Evolutionary conservation across 1,140 invertebrate species (phyloP).

Genomic region (Pygmarrhopalites habei): DNA sequence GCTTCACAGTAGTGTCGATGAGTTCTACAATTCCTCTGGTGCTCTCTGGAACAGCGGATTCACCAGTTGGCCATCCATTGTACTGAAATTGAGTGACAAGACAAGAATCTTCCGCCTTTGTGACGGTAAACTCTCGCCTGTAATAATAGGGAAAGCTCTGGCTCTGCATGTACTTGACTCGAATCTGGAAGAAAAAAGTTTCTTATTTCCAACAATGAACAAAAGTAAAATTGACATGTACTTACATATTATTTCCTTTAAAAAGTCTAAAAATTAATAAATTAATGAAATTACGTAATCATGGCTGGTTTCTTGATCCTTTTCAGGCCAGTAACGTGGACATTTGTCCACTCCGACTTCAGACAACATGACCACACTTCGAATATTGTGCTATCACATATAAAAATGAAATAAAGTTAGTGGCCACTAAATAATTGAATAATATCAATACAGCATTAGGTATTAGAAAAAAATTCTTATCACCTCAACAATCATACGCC

Average conservation of each 20-base stretch:
- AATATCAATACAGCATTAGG: too few relatives aligned
- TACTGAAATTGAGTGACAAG: slow-evolving; percentile 77
- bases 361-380: slow-evolving; percentile 89
- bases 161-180: slow-evolving; percentile 74
- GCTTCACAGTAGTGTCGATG: slow-evolving; percentile 58
- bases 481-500: slow-evolving; percentile 95
- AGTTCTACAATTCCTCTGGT: slow-evolving; percentile 74
- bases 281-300: too few relatives aligned
- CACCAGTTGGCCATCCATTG: slow-evolving; percentile 78
- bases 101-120: slow-evolving; percentile 46
- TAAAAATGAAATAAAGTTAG: too few relatives aligned
- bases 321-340: slow-evolving; percentile 75
- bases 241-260: too few relatives aligned
- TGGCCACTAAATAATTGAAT: too few relatives aligned
- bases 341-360: slow-evolving; percentile 74
- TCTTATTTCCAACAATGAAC: too few relatives aligned
- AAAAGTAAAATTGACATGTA: too few relatives aligned
- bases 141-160: slow-evolving; percentile 82
- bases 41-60: slow-evolving; percentile 77
- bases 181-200: too few relatives aligned
- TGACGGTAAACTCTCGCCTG: slow-evolving; percentile 68
- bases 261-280: too few relatives aligned
- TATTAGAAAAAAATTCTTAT: too few relatives aligned
- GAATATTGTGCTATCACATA: too few relatives aligned
- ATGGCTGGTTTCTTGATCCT: slow-evolving; percentile 72